Evolutionary conservation across 2,797 vertebrate genomes (phyloP), one percentile per base, ranked within the genome.

Genomic region (Lagodon rhomboides): DNA sequence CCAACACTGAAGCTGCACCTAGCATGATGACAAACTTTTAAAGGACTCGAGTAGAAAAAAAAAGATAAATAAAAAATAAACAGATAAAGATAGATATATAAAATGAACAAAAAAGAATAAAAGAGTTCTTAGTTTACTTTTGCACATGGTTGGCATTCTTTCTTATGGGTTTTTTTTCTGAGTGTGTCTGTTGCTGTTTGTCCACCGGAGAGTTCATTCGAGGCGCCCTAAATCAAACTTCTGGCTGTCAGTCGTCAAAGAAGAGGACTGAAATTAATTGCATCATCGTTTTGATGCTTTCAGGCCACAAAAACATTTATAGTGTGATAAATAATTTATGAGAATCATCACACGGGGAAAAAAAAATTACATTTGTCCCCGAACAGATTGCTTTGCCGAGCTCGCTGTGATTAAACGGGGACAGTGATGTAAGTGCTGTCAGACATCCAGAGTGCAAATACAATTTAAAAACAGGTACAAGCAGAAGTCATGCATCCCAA

Each of bases 1-100:
- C 92, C 91, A 85, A 94, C 95, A 94, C 94, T 93, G 94, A 96
- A 95, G 94, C 94, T 96, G 95, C 95, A 95, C 94, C 95, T 93
- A 93, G 95, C 95, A 96, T 96, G 95, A 95, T 79, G 88, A 95
- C 92, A 93, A 94, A 92, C 90, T 92, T 93, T 93, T 91, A 95
- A 95, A 93, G 93, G 94, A 95, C 94, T 94, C 86, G 6, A 95
- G 93, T 95, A 95, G 95, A 92, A 91, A 93, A 91, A 92, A 91
- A 87, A 87, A 87, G 68, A 78, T 84, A 67, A 77, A 79, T 18
- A 49, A 22, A 71, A 82, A 87, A 34, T 34, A 34, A 6, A 34
- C 61, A 58, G 60, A 67, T 90, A 87, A 88, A 91, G 79, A 93
- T 93, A 94, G 85, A 93, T 90, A 89, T 91, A 92, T 91, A 89